A percentile compares a stretch with the other conserved stretches of the same genome.
These are phyloP conservation scores for Illadopsis cleaveri DNA, from an alignment of 2,113 vertebrate species.

Conservation along the genomic window DNA sequence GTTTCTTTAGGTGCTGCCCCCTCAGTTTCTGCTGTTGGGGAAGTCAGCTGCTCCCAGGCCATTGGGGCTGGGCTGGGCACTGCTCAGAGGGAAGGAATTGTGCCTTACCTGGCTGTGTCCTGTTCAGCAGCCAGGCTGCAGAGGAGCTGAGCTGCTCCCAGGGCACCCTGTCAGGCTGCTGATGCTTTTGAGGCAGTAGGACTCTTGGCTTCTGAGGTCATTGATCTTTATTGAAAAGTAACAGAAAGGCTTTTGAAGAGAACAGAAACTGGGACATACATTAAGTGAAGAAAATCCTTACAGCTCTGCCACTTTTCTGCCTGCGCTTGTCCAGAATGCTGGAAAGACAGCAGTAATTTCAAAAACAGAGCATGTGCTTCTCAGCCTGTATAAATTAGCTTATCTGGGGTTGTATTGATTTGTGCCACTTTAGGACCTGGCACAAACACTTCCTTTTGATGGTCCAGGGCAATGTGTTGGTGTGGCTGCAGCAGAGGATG, in stretches of 20 bases:
- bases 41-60: background rate
- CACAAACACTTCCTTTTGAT: background rate
- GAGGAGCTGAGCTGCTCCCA: background rate
- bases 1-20: background rate
- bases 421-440: background rate
- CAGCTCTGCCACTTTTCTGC: background rate
- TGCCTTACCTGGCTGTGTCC: background rate
- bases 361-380: background rate
- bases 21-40: background rate
- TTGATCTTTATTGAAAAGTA: background rate
- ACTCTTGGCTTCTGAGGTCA: background rate
- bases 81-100: background rate
- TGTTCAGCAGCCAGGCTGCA: background rate
- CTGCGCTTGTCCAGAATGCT: accelerated
- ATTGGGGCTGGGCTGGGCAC: background rate
- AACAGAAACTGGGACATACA: background rate
- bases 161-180: background rate
- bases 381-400: background rate
- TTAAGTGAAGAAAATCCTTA: background rate
- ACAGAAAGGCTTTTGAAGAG: background rate
- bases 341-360: background rate
- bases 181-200: background rate
- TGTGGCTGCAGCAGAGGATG: background rate
- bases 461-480: accelerated
- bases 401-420: background rate